Evolutionary conservation across 1,140 invertebrate genomes (phyloP).

Genomic region (Leptestheria dahalacensis): DNA sequence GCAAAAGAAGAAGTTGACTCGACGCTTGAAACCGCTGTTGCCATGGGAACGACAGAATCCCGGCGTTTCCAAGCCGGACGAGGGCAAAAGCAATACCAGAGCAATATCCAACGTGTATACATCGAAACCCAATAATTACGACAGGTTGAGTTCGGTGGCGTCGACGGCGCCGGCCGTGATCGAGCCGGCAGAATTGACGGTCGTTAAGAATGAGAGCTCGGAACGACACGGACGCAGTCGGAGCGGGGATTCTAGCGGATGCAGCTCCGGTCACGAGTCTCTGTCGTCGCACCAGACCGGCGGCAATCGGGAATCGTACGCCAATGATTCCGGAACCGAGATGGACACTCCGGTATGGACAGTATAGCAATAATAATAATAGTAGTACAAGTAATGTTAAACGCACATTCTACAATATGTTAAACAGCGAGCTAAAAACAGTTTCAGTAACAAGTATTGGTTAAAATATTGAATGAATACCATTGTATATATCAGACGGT

Average conservation of each 20-base stretch:
- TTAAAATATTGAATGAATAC: too few relatives aligned
- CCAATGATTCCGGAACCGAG: constrained; percentile 36
- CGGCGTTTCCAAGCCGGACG: not conserved
- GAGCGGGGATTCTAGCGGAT: constrained; percentile 30
- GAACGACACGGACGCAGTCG: constrained; percentile 31
- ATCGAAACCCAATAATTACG: not conserved
- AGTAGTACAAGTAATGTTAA: too few relatives aligned
- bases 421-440: too few relatives aligned
- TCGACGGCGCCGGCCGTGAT: not conserved
- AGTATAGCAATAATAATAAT: too few relatives aligned
- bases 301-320: constrained; percentile 33
- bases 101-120: not conserved
- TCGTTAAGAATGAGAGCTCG: constrained; percentile 7
- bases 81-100: not conserved
- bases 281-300: constrained; percentile 29
- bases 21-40: not conserved
- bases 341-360: too few relatives aligned
- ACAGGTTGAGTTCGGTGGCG: not conserved
- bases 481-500: too few relatives aligned
- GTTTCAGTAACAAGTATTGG: too few relatives aligned
- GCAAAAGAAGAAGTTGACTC: not conserved
- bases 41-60: constrained; percentile 1
- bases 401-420: too few relatives aligned
- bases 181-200: not conserved
- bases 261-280: constrained; percentile 35